phyloP scores from a whole-genome alignment of 2,113 vertebrate species.

The Gymnorhina tibicen region DNA sequence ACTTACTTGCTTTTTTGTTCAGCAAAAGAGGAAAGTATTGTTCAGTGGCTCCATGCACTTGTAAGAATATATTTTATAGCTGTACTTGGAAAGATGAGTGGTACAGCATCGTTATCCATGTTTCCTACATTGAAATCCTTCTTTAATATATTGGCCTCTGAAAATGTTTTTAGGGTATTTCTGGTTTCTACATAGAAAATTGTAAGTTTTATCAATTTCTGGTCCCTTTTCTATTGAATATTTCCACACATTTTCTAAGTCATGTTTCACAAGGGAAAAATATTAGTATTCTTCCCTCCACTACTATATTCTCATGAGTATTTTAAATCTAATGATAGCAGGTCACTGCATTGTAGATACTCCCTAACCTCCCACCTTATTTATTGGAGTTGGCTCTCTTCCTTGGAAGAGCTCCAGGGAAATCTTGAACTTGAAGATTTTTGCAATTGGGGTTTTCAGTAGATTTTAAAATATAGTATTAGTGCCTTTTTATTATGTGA shows the following conservation, averaged over 20 bases:
- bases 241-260: conserved; percentile 23
- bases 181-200: background rate
- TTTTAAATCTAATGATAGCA: conserved; percentile 44
- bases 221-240: background rate
- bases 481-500: background rate
- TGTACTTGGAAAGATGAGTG: background rate
- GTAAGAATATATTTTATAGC: background rate
- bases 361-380: conserved; percentile 33
- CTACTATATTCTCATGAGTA: background rate
- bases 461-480: background rate
- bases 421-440: conserved; percentile 31
- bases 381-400: conserved; percentile 46
- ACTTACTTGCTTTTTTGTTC: background rate
- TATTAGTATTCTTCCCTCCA: background rate
- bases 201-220: background rate
- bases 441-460: background rate
- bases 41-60: background rate
- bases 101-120: background rate
- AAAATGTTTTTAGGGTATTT: background rate
- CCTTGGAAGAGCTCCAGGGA: conserved; percentile 23
- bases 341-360: conserved; percentile 6
- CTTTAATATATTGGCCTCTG: background rate
- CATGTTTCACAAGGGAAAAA: conserved; percentile 1
- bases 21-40: background rate
- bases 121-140: background rate